Evolutionary conservation across 2,797 vertebrate species (phyloP), one percentile per base, ranked within the genome.

Genomic region (Oreochromis grahami): DNA sequence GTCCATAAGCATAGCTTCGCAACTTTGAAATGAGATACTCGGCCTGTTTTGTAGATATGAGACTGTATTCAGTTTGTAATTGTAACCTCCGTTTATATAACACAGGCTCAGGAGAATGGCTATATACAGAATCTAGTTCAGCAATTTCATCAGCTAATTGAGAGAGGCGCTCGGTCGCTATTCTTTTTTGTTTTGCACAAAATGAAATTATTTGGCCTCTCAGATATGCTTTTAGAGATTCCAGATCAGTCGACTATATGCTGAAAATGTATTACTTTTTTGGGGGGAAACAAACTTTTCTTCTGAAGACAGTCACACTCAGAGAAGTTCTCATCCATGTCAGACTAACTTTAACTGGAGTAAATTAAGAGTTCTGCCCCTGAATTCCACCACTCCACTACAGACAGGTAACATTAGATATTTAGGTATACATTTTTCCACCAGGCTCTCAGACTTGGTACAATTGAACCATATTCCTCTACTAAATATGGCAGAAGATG

Each of bases 1-100:
- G 1, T 6, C 21, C n/a, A 21, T 0, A 52, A 2, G 0, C 3
- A 3, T 52, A 52, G 10, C n/a, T 52, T 1, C 10, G 0, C 0
- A 52, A 52, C n/a, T 52, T 0, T 52, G 51, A 21, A 52, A 52
- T 52, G 6, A 21, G n/a, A 52, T 52, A 21, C 10, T 52, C 1
- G 0, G 19, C 50, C 50, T 51, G 51, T 52, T 52, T 52, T 21
- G 51, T 52, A 52, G 51, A 52, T 1, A 52, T 21, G 10, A 21
- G 51, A 1, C 6, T 11, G 10, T 53, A 0, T 53, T 24, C 51
- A 53, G 51, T 53, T 53, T 53, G 0, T 10, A 38, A 24, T 53
- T 53, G 6, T 53, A 4, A 53, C 1, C n/a, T 3, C 1, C 51
- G 2, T 24, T 53, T 53, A 21, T 21, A 21, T 52, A 52, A 52